These are phyloP conservation scores for Bufotes viridis DNA, from an alignment of 2,797 vertebrate species.

Conservation along the genomic window DNA sequence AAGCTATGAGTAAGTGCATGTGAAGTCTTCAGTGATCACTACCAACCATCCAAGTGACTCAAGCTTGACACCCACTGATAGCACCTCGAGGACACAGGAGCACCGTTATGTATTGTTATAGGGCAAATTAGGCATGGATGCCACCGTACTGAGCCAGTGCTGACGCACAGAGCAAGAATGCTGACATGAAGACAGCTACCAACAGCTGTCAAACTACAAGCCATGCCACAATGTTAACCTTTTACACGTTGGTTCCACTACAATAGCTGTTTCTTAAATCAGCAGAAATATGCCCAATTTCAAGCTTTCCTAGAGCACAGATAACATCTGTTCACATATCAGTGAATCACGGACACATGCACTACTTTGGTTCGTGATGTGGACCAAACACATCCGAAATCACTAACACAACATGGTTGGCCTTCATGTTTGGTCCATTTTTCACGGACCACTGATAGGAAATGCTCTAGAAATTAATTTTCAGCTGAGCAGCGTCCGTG, in stretches of 20 bases:
- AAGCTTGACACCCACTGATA: conserved; percentile 9
- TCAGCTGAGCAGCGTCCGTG: no score
- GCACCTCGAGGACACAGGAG: neutral
- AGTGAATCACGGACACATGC: no score
- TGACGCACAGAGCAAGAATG: conserved; percentile 48
- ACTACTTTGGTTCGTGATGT: no score
- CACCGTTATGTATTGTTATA: conserved; percentile 21
- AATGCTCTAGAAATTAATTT: no score
- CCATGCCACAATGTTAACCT: conserved; percentile 33
- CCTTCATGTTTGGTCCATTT: no score
- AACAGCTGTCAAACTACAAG: conserved; percentile 50
- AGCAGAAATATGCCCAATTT: neutral
- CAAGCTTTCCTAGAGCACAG: neutral
- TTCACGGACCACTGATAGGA: no score
- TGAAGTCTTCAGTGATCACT: neutral
- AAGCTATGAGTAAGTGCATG: neutral
- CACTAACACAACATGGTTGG: no score
- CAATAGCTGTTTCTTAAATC: neutral
- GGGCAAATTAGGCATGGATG: conserved; percentile 58
- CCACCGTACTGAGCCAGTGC: conserved; percentile 47
- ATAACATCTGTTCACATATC: no score
- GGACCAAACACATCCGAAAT: no score
- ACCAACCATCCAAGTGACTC: conserved; percentile 26
- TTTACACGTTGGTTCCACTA: conserved; percentile 3
- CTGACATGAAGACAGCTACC: conserved; percentile 52